These are phyloP conservation scores for Oreotragus oreotragus DNA, from an alignment of 2,113 vertebrate genomes.

Conservation along the genomic window DNA sequence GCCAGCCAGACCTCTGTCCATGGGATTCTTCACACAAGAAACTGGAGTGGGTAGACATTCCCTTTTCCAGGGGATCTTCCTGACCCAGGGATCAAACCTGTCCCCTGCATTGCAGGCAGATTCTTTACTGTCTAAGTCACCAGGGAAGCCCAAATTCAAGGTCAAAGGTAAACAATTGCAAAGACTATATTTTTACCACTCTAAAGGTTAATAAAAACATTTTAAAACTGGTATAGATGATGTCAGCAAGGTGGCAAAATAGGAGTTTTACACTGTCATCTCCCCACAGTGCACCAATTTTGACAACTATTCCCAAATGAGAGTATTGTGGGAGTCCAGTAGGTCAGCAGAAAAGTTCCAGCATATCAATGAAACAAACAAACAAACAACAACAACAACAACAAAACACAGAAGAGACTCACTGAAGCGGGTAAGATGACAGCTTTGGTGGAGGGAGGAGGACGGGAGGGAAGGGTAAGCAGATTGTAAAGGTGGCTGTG, in stretches of 20 bases:
- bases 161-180: neutral
- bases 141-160: neutral
- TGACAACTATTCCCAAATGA: neutral
- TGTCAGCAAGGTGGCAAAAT: neutral
- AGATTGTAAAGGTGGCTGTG: neutral
- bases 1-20: neutral
- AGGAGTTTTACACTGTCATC: neutral
- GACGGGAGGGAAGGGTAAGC: neutral
- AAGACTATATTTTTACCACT: neutral
- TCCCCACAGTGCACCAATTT: neutral
- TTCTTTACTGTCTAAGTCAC: neutral
- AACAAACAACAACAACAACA: too few species aligned
- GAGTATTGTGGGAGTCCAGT: neutral
- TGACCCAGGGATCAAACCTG: neutral
- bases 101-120: neutral
- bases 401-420: neutral
- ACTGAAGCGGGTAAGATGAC: neutral
- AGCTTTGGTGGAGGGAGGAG: neutral
- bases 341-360: neutral
- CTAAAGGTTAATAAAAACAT: neutral
- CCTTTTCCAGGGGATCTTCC: neutral
- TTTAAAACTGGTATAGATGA: neutral
- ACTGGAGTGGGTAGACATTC: neutral
- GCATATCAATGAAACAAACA: neutral
- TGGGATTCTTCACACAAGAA: neutral